Base-by-base conservation (phyloP, 2,113 vertebrate genomes). In the Poeciliopsis turrubarensis region DNA sequence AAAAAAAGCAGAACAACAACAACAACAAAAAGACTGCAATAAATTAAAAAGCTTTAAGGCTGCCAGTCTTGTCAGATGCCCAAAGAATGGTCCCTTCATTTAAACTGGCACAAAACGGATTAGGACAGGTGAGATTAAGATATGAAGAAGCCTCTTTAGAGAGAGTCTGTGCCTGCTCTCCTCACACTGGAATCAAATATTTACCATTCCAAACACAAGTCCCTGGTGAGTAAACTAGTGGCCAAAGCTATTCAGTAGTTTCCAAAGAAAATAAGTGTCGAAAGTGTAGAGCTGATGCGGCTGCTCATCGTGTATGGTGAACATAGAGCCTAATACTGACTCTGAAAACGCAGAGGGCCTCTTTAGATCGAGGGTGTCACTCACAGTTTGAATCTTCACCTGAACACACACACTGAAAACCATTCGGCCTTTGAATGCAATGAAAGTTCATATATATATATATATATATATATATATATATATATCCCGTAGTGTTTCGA, bases 21-120 rank as follows among this genome's bases (percentile, higher is more conserved):
- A 85, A 87, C 81, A 76, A 79, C 89, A 44, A 83, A 87, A 92
- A 88, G 82, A 91, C 84, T 87, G 87, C 90, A 92, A 94, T 91
- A 92, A 94, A 94, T 93, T 91, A 92, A 90, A 79, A 91, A 84
- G 86, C 79, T 89, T 94, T 94, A 95, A 95, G 94, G 94, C 93
- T 87, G 90, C 91, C 91, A 85, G 92, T 90, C 78, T 88, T 84
- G 77, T 93, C 92, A 91, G 92, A 86, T 60, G 37, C 73, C 88
- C 51, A 83, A 75, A 78, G 13, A 34, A 68, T 60, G 77, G 70
- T 65, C 67, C 85, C 91, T 78, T 94, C 94, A 94, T 95, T 86
- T 66, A 83, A 91, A 91, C 92, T 73, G 88, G 90, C 90, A 87
- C 74, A 86, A 72, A 91, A 92, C 81, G 80, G 85, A 91, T 86